Evolutionary conservation across 1,140 invertebrate genomes (phyloP).

Genomic region (Streblospio benedicti): DNA sequence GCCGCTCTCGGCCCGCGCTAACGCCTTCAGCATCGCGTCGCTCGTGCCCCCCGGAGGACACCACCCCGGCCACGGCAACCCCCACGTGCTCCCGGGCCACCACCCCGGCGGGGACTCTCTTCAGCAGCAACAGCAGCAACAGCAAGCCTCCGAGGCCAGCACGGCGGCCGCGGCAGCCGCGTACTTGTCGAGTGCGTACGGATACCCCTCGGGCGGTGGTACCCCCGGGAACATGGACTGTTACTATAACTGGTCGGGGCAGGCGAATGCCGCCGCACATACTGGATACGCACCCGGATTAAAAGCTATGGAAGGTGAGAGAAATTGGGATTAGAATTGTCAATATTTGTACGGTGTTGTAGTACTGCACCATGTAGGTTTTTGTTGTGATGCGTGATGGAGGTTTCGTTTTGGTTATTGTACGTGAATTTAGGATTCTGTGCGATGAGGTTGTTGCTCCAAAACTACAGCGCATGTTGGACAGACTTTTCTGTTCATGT

Average conservation of each 20-base stretch:
- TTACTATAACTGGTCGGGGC: slow-evolving; percentile 30
- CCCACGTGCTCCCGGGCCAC: slow-evolving; percentile 13
- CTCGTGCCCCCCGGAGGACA: slow-evolving; percentile 29
- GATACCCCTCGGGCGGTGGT: slow-evolving; percentile 20
- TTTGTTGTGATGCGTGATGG: too few relatives aligned
- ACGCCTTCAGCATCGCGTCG: slow-evolving; percentile 34
- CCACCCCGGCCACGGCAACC: slow-evolving; percentile 3
- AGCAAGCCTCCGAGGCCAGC: slow-evolving; percentile 7
- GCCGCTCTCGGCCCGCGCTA: slow-evolving; percentile 32
- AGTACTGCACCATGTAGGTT: too few relatives aligned
- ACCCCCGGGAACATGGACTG: slow-evolving; percentile 30
- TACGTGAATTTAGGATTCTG: too few relatives aligned
- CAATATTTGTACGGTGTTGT: too few relatives aligned
- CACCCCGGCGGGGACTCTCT: slow-evolving; percentile 3
- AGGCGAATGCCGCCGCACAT: slow-evolving; percentile 11
- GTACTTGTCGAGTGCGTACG: slow-evolving; percentile 1
- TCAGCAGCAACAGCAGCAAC: slow-evolving; percentile 18
- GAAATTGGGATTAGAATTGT: not conserved
- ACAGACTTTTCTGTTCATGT: too few relatives aligned
- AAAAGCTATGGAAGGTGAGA: slow-evolving; percentile 34
- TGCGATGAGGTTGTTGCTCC: too few relatives aligned
- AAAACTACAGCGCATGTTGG: too few relatives aligned
- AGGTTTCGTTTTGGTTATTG: too few relatives aligned
- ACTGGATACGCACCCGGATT: slow-evolving; percentile 14
- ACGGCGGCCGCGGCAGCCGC: not conserved